Conservation (phyloP, 2,113 vertebrate species). For the Anhinga anhinga region DNA sequence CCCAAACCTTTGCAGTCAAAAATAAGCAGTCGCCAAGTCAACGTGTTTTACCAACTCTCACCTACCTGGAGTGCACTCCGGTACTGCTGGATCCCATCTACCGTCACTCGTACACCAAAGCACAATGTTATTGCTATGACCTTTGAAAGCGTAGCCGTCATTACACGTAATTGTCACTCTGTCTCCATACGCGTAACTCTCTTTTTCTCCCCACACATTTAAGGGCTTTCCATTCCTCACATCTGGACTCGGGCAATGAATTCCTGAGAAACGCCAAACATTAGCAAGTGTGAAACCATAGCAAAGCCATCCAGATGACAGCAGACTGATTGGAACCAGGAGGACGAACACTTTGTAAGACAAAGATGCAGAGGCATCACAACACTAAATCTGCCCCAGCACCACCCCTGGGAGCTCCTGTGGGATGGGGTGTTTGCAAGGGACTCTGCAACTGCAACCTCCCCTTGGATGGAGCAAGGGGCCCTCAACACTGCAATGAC, state of each 20-base stretch:
- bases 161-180: rapidly evolving
- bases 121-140: rapidly evolving
- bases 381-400: neutral
- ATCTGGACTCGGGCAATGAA: neutral
- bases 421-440: neutral
- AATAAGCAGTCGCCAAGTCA: rapidly evolving
- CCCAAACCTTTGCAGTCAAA: neutral
- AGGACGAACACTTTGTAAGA: neutral
- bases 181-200: rapidly evolving
- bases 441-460: neutral
- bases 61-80: conserved; percentile 2
- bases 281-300: rapidly evolving
- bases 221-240: rapidly evolving
- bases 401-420: neutral
- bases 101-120: rapidly evolving
- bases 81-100: neutral
- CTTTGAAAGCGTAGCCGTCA: neutral
- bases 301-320: neutral
- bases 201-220: rapidly evolving
- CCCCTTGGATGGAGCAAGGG: neutral
- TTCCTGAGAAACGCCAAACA: neutral
- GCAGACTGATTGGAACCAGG: neutral
- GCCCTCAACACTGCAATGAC: rapidly evolving
- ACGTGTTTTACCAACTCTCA: rapidly evolving
- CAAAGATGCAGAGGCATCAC: rapidly evolving